Base-by-base conservation (phyloP, 2,888 invertebrate genomes). In the Oxycera nigricornis region DNA sequence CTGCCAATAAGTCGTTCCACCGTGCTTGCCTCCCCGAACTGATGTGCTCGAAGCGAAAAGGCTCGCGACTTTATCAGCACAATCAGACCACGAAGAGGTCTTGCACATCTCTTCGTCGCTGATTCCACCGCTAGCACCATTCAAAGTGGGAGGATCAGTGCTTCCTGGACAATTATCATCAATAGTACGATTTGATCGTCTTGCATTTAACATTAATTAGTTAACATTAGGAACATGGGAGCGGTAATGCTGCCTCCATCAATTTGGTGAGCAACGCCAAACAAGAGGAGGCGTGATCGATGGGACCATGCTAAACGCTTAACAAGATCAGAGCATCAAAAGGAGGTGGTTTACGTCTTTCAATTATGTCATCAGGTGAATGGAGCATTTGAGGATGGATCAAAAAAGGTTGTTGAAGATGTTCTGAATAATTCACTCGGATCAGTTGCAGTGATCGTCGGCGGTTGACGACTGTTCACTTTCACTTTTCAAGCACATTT, bases 151-250 rank as follows among this genome's bases (percentile, higher is more conserved):
- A 28, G 57, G 28, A 26, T 28, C 4, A 46, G 41, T 22, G 35
- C 35, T 31, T 31, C 35, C 9, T 20, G 22, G 39, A 62, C 22
- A 62, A 55, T n/a, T n/a, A 59, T 59, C 57, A n/a, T 28, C 57
- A 7, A 59, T 26, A 28, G n/a, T 65, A 14, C 7, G 41, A 41
- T 41, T 41, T 24, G 65, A 65, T 24, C 41, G 22, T 46, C 11
- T 14, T 24, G 65, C 26, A 20, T 65, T 41, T 65, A 65, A 22
- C 65, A 41, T 65, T 41, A 65, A 65, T 65, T 65, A 41, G 41
- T 65, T 41, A 41, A 65, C 65, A 41, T 65, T 26, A 26, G 3
- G 3, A 65, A 65, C 41, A 14, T 39, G 65, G 41, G 26, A 20
- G 26, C 26, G 24, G 14, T 17, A n/a, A 22, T 17, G 28, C 17